phyloP scores from a whole-genome alignment of 1,140 invertebrate genomes.

The Dendrolimus punctatus region DNA sequence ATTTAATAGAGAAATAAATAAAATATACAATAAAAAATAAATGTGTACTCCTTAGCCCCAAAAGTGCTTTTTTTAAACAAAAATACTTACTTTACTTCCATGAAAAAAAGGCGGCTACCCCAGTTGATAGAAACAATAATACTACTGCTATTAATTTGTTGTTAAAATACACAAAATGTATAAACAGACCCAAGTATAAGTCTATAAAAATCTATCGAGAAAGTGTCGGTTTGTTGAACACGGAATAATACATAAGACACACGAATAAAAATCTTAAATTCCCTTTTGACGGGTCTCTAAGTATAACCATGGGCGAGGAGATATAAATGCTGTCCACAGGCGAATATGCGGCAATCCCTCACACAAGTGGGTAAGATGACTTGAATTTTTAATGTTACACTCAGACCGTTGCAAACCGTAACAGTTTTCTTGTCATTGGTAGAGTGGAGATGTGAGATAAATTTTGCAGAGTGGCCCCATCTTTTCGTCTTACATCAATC shows the following conservation, averaged over 20 bases:
- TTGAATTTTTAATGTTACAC: constrained; percentile 71
- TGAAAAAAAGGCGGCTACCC: too few species aligned
- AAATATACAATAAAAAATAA: too few species aligned
- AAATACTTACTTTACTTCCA: too few species aligned
- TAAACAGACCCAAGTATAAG: too few species aligned
- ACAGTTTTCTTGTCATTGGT: constrained; percentile 71
- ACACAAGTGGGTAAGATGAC: constrained; percentile 69
- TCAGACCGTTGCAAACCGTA: constrained; percentile 70
- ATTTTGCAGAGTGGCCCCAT: constrained; percentile 72
- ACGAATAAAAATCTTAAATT: constrained; percentile 23
- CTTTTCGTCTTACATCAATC: constrained; percentile 68
- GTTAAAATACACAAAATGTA: too few species aligned
- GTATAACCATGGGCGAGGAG: constrained; percentile 54
- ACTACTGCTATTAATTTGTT: too few species aligned
- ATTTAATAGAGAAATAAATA: too few species aligned
- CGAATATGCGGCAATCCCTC: constrained; percentile 67
- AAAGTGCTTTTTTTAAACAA: too few species aligned
- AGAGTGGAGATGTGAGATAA: constrained; percentile 68
- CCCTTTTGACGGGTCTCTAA: constrained; percentile 24
- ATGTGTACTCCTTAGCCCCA: too few species aligned
- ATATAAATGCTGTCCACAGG: constrained; percentile 70
- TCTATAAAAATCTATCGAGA: too few species aligned
- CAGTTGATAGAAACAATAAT: too few species aligned
- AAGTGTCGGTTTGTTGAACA: neutral
- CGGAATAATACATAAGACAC: neutral